Evolutionary conservation across 2,797 vertebrate genomes (phyloP).

Genomic region (Enteromius paludinosus): DNA sequence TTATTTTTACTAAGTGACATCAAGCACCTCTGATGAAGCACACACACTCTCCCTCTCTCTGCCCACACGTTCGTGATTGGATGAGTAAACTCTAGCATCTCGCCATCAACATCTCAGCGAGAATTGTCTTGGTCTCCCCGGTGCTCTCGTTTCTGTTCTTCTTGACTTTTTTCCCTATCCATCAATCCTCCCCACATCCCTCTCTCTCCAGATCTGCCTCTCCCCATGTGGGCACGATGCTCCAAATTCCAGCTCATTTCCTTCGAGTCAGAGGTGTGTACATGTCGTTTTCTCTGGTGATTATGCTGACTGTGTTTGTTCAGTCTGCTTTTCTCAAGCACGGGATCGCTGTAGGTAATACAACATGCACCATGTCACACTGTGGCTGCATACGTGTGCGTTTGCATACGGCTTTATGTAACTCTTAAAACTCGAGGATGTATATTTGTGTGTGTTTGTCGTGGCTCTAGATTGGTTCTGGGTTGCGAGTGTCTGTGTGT

Average conservation of each 20-base stretch:
- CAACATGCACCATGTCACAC: slow-evolving; percentile 9
- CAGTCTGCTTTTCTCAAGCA: slow-evolving; percentile 45
- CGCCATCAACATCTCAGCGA: slow-evolving; percentile 49
- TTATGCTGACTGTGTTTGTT: slow-evolving; percentile 54
- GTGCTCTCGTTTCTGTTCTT: slow-evolving; percentile 48
- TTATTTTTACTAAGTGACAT: slow-evolving; percentile 54
- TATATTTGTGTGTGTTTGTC: slow-evolving; percentile 52
- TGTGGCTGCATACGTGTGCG: slow-evolving; percentile 40
- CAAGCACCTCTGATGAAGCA: slow-evolving; percentile 45
- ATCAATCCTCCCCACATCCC: slow-evolving; percentile 62
- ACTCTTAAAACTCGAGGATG: slow-evolving; percentile 38
- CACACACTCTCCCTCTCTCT: slow-evolving; percentile 35
- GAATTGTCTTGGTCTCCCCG: slow-evolving; percentile 43
- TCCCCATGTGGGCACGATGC: slow-evolving; percentile 39
- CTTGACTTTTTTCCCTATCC: slow-evolving; percentile 56
- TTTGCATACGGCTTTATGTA: slow-evolving; percentile 29
- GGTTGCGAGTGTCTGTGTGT: slow-evolving; percentile 38
- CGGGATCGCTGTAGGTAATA: slow-evolving; percentile 40
- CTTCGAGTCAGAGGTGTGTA: slow-evolving; percentile 49
- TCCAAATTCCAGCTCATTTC: slow-evolving; percentile 48
- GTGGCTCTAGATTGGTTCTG: slow-evolving; percentile 35
- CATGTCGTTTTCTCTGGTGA: slow-evolving; percentile 39
- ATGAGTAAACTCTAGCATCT: slow-evolving; percentile 51
- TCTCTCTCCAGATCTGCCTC: slow-evolving; percentile 40
- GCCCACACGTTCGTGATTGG: slow-evolving; percentile 50